phyloP scores from a whole-genome alignment of 2,888 invertebrate species.

The Meandrusa payeni region DNA sequence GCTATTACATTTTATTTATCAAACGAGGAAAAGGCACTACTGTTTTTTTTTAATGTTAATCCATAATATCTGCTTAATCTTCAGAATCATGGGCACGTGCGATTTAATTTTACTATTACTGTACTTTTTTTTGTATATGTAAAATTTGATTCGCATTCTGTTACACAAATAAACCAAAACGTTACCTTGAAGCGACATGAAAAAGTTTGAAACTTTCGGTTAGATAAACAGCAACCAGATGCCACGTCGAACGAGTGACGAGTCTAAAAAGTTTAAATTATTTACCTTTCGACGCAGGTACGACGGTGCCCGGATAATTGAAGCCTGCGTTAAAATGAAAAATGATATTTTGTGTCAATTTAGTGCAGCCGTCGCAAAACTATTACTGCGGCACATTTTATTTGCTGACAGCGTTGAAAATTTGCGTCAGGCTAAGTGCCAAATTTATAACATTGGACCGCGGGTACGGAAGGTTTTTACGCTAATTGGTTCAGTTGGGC shows the following conservation, averaged over 20 bases:
- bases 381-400: constrained; percentile 71
- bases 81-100: too few species aligned
- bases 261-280: constrained; percentile 22
- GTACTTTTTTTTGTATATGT: too few species aligned
- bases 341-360: constrained; percentile 60
- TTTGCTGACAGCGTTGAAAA: constrained; percentile 74
- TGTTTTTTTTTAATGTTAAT: constrained; percentile 2
- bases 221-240: constrained; percentile 19
- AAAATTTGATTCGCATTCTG: too few species aligned
- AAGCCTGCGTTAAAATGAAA: constrained; percentile 51
- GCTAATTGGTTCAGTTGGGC: constrained; percentile 73
- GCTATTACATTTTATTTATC: too few species aligned
- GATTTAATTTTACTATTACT: too few species aligned
- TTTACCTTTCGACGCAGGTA: constrained; percentile 22
- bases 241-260: constrained; percentile 13
- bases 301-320: constrained; percentile 40
- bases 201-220: constrained; percentile 17
- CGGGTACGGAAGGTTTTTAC: constrained; percentile 72
- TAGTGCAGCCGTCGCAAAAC: constrained; percentile 63
- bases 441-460: constrained; percentile 76
- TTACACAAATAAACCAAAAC: constrained; percentile 15
- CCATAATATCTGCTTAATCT: too few species aligned
- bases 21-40: too few species aligned
- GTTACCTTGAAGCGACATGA: constrained; percentile 9
- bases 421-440: constrained; percentile 80